Conservation (phyloP, 2,113 vertebrate genomes). For the Zosterops japonicus region DNA sequence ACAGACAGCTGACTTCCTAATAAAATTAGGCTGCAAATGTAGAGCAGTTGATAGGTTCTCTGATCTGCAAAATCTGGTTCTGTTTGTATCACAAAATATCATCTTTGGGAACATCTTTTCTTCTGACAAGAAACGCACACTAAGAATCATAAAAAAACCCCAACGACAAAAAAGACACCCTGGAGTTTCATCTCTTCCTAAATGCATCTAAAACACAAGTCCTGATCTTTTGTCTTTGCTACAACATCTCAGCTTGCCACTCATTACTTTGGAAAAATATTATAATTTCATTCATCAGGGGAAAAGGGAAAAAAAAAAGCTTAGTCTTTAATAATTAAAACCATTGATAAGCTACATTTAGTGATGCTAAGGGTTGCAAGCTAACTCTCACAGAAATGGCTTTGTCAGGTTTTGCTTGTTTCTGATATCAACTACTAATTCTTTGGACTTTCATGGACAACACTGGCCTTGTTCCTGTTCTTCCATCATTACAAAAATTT, state of each 20-base stretch:
- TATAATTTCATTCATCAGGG: background rate
- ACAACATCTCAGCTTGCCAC: background rate
- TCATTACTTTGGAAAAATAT: background rate
- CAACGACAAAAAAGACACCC: background rate
- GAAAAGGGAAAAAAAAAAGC: background rate
- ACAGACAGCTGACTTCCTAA: background rate
- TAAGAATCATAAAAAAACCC: background rate
- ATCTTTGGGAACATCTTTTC: background rate
- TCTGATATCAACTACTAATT: background rate
- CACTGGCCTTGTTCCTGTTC: background rate
- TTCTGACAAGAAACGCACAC: conserved; percentile 6
- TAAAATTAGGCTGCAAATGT: background rate
- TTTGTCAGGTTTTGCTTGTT: background rate
- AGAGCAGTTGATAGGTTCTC: background rate
- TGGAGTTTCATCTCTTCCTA: background rate
- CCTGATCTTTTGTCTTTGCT: background rate
- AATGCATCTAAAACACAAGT: background rate
- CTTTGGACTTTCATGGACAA: background rate
- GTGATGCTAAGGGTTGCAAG: background rate
- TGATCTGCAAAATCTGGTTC: background rate
- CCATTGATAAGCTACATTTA: background rate
- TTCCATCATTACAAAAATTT: background rate
- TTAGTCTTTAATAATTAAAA: background rate
- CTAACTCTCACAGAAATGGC: background rate
- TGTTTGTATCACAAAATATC: background rate